Conservation (phyloP, 2,888 invertebrate species). For the Mythimna vitellina region DNA sequence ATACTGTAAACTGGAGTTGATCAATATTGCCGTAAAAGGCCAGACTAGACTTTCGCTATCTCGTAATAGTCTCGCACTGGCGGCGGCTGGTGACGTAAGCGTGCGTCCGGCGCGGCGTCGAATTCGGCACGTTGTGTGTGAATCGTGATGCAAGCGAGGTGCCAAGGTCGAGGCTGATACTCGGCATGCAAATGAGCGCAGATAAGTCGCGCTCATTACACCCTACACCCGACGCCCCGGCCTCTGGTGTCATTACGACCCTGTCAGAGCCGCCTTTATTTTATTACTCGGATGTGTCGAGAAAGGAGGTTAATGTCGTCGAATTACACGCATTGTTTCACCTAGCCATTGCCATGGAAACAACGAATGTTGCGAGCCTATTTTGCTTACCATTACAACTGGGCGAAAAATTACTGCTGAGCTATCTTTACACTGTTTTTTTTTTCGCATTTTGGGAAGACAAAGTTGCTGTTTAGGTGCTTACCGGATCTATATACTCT, state of each 20-base stretch:
- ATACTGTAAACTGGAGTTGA: slow-evolving; percentile 41
- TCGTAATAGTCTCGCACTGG: slow-evolving; percentile 58
- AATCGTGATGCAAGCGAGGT: slow-evolving; percentile 79
- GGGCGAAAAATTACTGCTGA: slow-evolving; percentile 41
- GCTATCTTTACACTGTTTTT: slow-evolving; percentile 32
- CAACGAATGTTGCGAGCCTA: slow-evolving; percentile 68
- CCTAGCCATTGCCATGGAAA: slow-evolving; percentile 81
- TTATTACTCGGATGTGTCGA: slow-evolving; percentile 85
- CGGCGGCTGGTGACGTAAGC: slow-evolving; percentile 71
- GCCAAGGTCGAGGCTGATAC: slow-evolving; percentile 88
- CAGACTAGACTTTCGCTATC: slow-evolving; percentile 71
- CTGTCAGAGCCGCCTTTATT: slow-evolving; percentile 83
- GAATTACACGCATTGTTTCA: slow-evolving; percentile 87
- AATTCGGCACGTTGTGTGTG: slow-evolving; percentile 76
- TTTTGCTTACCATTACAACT: slow-evolving; percentile 61
- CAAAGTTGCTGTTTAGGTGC: slow-evolving; percentile 20
- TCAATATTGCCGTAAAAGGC: slow-evolving; percentile 62
- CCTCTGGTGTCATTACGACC: slow-evolving; percentile 81
- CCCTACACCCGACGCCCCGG: slow-evolving; percentile 79
- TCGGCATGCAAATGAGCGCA: slow-evolving; percentile 87
- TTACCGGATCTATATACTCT: slow-evolving; percentile 17
- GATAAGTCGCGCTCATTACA: slow-evolving; percentile 88
- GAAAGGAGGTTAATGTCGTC: slow-evolving; percentile 87
- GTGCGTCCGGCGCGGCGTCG: slow-evolving; percentile 63
- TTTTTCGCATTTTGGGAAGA: neutral